Percentiles rank a stretch among this genome's conserved stretches.
Conservation (phyloP, 2,888 invertebrate genomes). For the Cosmia trapezina region DNA sequence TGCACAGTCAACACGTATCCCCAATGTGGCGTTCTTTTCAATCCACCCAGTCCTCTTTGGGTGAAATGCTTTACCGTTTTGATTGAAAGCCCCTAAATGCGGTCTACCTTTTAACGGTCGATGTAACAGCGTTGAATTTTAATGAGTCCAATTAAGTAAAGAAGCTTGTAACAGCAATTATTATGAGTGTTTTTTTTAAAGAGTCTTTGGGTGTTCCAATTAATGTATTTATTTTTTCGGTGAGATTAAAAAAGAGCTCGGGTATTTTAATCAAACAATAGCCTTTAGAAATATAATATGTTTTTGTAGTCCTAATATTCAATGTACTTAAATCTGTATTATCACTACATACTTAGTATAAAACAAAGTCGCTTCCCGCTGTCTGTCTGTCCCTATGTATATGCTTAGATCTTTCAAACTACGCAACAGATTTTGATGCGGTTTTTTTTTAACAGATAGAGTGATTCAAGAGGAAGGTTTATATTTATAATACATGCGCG, state of each 20-base stretch:
- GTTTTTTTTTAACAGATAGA: too few species aligned
- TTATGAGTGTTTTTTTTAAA: slow-evolving; percentile 47
- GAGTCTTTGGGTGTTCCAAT: slow-evolving; percentile 41
- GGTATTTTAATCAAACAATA: slow-evolving; percentile 4
- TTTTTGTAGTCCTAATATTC: neutral
- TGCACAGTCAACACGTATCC: slow-evolving; percentile 79
- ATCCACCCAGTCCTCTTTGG: slow-evolving; percentile 66
- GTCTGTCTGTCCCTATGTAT: too few species aligned
- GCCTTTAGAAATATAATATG: neutral
- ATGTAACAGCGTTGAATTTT: slow-evolving; percentile 62
- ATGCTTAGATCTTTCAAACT: too few species aligned
- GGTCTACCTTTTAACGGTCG: slow-evolving; percentile 62
- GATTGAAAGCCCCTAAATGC: slow-evolving; percentile 69
- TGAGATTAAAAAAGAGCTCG: slow-evolving; percentile 1
- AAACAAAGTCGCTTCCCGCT: too few species aligned
- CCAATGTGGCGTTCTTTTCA: slow-evolving; percentile 72
- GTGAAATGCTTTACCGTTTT: slow-evolving; percentile 78
- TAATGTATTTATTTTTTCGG: slow-evolving; percentile 18
- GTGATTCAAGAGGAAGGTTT: too few species aligned
- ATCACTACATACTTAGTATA: too few species aligned
- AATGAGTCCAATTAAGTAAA: slow-evolving; percentile 65
- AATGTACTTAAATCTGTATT: neutral
- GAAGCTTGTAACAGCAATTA: slow-evolving; percentile 49
- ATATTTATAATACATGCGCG: too few species aligned
- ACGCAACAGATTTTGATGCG: too few species aligned